Base-by-base conservation (phyloP, 2,888 invertebrate species). In the Drosophila acutilabella region DNA sequence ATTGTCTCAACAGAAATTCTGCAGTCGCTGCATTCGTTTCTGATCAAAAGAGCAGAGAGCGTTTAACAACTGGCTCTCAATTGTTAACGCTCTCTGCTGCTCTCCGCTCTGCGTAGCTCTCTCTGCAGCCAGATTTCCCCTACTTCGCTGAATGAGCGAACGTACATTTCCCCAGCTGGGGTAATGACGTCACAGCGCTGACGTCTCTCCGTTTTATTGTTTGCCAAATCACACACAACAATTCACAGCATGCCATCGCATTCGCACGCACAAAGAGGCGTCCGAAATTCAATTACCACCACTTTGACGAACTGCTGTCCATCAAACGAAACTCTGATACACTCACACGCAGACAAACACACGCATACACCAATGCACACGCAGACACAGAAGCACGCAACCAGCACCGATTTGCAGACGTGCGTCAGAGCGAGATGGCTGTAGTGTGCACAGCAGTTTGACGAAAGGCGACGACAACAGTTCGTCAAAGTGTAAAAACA, bases 281-380 rank as follows among this genome's bases (percentile, higher is more conserved):
- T 74, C 58, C 64, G 69, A 73, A 76, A 90, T 89, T 89, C 81
- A 89, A 90, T 90, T 89, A 86, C 80, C 84, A 81, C 89, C 84
- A 77, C 82, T 90, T 90, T 90, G 90, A 91, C 86, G 91, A 91
- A 90, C 87, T 90, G 91, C 91, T 91, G 91, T 91, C 90, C 84
- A 87, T 91, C 91, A 91, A 74, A 53, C 65, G 38, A 52, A 53
- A 41, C 58, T 11, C 61, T 58, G 44, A 64, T 48, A 45, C 11
- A 30, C 38, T 45, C 44, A 38, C 50, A 47, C 7, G 18, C 0
- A 16, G 3, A 36, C 18, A 14, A 7, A 16, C 16, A 36, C 13
- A 51, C 16, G 11, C 11, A 45, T 8, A 36, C 36, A 36, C 11
- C 36, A 36, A 5, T 18, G 20, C 11, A 36, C 44, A 47, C 11